Base-by-base conservation (phyloP, 1,140 invertebrate species). In the Drosophila rhopaloa region DNA sequence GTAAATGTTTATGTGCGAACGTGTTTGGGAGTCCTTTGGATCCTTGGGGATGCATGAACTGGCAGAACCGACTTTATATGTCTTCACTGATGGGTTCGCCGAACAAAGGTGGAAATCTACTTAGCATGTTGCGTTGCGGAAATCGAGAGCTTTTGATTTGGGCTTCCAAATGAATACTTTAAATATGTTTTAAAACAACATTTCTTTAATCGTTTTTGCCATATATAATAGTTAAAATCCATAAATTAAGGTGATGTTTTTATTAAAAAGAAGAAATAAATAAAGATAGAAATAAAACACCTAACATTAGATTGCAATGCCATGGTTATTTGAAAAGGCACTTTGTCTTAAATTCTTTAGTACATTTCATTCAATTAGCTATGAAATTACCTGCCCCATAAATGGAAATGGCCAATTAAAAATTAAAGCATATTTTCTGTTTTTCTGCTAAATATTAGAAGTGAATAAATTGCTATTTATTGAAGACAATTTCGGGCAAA, bases 31-130 rank as follows among this genome's bases (percentile, higher is more conserved):
- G n/a, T 58, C 65, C 65, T 38, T 44, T 13, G 50, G 4, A 5
- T 40, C 60, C 57, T 32, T 16, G 37, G 67, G 65, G 67, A 70
- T 14, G 29, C 67, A 57, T 71, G 43, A 71, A 57, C 44, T 35
- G 43, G 14, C 56, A 29, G 24, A 50, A 57, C 70, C 35, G 19
- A 50, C 44, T 71, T 71, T 58, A 41, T 70, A 47, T 56, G 41
- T 40, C 48, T 24, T 24, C 14, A 35, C 16, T 35, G 59, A 63
- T 35, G 37, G 41, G 37, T 27, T 38, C 13, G 19, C 16, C 37
- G 29, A 27, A 43, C 63, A 44, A 44, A 44, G n/a, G 37, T 14
- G 41, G 40, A 50, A 67, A 44, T 50, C 37, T 67, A 37, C 29
- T 13, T 29, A 4, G 46, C 6, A 48, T 24, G 29, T 7, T 48